Base-by-base conservation (phyloP, 2,113 vertebrate genomes). In the Mystacornis crossleyi region DNA sequence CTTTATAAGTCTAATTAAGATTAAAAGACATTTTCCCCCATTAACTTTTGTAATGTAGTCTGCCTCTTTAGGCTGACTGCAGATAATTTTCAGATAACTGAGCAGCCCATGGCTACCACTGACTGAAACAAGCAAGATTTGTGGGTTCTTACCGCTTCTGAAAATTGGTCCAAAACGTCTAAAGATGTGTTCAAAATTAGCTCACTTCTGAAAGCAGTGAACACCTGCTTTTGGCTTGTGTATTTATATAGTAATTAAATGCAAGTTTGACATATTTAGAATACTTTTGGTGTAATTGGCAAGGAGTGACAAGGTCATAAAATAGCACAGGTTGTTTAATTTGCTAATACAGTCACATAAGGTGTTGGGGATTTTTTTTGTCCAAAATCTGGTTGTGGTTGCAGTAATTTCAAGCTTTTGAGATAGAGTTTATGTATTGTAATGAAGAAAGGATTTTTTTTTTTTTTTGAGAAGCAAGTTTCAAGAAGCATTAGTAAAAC, bases 391-490 rank as follows among this genome's bases (percentile, higher is more conserved):
- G 51, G 8, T n/a, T 90, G 74, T 80, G 55, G 17, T 42, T 57
- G 28, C 60, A 74, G 25, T 81, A 10, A 34, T 70, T 75, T 81
- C 18, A 50, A 72, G 54, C 8, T 80, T 58, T 74, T 78, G 48
- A 66, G 53, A 29, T 77, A 69, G 43, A 64, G 28, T 25, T 60
- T 65, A 38, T 58, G 58, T 53, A 16, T 53, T 86, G 9, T 69
- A 51, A 26, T 42, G 82, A 87, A 89, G 15, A 19, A 74, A 57
- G 47, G 25, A 53, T 61, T 61, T 84, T 95, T 40, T 38, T n/a
- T 61, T 61, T 84, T 95, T 94, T 85, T 67, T 53, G 51, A 80
- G 28, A 78, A 93, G 34, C n/a, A 81, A 25, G 31, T 91, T 81
- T 77, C 65, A 88, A 53, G 93, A n/a, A 92, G 28, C 33, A 50